Base-by-base conservation (phyloP, 2,888 invertebrate genomes). In the Lapara coniferarum region DNA sequence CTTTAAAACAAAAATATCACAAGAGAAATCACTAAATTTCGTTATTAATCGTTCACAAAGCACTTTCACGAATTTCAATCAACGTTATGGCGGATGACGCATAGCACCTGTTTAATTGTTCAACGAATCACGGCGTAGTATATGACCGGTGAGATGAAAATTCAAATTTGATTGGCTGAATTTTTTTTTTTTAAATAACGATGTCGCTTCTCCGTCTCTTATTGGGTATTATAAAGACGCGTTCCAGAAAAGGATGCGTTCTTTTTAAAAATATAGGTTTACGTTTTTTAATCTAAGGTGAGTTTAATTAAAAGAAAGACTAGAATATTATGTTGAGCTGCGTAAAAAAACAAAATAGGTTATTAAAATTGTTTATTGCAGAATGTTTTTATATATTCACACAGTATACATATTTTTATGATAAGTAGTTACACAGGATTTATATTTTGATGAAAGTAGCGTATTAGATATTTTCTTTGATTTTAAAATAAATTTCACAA, bases 31-130 rank as follows among this genome's bases (percentile, higher is more conserved):
- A 77, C 81, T 83, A 77, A 78, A 81, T 80, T 82, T 81, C 75
- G 76, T 78, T 76, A 76, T 77, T 75, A 78, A 78, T 80, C 80
- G 81, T 77, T 80, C 77, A 88, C 88, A 89, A 89, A 86, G 84
- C 88, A 83, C 90, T 92, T 91, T 91, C 88, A 89, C 90, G 85
- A 84, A 81, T 78, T 81, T 85, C 80, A 79, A 81, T 81, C 85
- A 86, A 88, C 90, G 90, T 85, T 90, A 93, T 92, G 92, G 92
- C 91, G 92, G 90, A 91, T 93, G 93, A 93, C 93, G 93, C 93
- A 93, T 89, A 88, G 91, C 92, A 93, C 89, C 91, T 92, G 92
- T 89, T 89, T 68, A 81, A 85, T 77, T 72, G 75, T 37, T 73
- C 68, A 66, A 67, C 93, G 91, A 93, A 92, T 92, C 83, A 86